Base-by-base conservation (phyloP, 1,140 invertebrate genomes). In the Vollenhovia emeryi region DNA sequence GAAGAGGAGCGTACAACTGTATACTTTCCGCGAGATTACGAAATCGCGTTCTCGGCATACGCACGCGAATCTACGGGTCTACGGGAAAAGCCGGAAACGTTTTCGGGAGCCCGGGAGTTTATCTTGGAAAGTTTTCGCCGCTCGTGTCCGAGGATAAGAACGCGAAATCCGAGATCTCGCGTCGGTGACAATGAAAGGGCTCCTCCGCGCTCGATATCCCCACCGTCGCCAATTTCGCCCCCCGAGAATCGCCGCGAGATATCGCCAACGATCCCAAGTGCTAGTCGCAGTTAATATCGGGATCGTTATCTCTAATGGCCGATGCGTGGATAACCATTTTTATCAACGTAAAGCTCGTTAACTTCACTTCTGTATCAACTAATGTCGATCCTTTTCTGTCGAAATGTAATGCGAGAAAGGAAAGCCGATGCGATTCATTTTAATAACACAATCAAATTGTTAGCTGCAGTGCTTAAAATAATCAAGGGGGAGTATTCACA, bases 61-160 rank as follows among this genome's bases (percentile, higher is more conserved):
- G 62, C 78, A 80, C 24, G 64, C 64, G 64, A 71, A 80, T 80
- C 36, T 66, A 27, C 50, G 55, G 40, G 27, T 48, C 59, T 48
- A 59, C 48, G 76, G 21, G 84, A 86, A 87, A 88, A 89, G 69
- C 74, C 50, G 33, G 21, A 60, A 85, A 71, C 73, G 21, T 75
- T 55, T 87, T 66, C 52, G 74, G 75, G 86, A 36, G 55, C 68
- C 45, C 33, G 33, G 45, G 84, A 88, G 84, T 88, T 89, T 89
- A 89, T 88, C 84, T 75, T 24, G 62, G 24, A 89, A 89, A 89
- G 87, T 89, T 89, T 89, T 86, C 87, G 69, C 86, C 86, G 75
- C 33, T 86, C 88, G 75, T 88, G 87, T 86, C 87, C 87, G 75
- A 88, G 87, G 87, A 89, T 89, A 89, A 89, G 75, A 84, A 88